These are phyloP conservation scores for Lutjanus campechanus DNA, from an alignment of 2,797 vertebrate genomes.

Conservation along the genomic window DNA sequence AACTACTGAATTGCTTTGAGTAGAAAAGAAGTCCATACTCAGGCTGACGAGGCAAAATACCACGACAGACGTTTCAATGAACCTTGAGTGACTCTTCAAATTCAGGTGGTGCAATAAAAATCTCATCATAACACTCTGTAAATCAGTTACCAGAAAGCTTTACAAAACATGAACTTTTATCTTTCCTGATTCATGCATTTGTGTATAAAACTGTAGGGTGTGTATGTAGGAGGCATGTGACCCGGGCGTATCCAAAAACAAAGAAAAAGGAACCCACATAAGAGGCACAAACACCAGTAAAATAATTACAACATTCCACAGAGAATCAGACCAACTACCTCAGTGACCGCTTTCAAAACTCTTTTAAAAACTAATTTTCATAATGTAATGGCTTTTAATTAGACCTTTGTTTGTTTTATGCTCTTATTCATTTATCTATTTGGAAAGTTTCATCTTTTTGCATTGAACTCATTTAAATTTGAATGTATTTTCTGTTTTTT, in stretches of 20 bases:
- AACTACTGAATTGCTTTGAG: background rate
- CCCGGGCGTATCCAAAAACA: background rate
- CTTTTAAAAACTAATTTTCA: no score
- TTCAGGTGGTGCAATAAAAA: slow-evolving; percentile 58
- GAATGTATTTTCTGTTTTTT: no score
- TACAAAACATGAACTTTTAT: slow-evolving; percentile 62
- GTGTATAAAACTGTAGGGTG: slow-evolving; percentile 26
- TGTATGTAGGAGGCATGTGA: slow-evolving; percentile 52
- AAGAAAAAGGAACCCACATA: background rate
- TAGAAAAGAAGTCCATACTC: no score
- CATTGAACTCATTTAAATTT: no score
- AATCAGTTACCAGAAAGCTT: slow-evolving; percentile 70
- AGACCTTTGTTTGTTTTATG: no score
- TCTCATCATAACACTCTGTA: slow-evolving; percentile 18
- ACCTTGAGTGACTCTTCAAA: slow-evolving; percentile 52
- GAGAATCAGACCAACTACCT: no score
- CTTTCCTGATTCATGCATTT: slow-evolving; percentile 29
- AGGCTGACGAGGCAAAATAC: background rate
- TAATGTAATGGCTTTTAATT: no score
- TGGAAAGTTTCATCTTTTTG: no score
- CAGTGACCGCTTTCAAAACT: no score
- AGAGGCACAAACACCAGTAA: background rate
- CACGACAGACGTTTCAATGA: slow-evolving; percentile 31
- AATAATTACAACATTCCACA: background rate
- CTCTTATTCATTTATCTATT: no score